phyloP scores from a whole-genome alignment of 2,888 invertebrate genomes.

The Muscina levida region DNA sequence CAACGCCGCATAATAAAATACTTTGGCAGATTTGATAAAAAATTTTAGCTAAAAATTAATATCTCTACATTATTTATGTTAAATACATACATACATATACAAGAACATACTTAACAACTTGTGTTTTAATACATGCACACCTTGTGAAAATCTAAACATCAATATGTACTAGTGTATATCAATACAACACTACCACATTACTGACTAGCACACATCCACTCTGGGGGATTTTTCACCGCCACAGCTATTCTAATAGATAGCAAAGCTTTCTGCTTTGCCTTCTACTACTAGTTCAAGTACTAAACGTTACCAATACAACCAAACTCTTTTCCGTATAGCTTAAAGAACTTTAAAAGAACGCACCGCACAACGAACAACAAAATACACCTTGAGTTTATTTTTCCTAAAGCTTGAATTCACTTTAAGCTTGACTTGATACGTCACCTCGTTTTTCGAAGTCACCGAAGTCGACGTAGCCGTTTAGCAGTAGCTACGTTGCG shows the following conservation, averaged over 20 bases:
- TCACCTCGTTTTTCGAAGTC: constrained; percentile 63
- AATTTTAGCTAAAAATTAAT: too few relatives aligned
- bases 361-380: not conserved
- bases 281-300: constrained; percentile 27
- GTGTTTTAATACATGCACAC: too few relatives aligned
- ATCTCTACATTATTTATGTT: too few relatives aligned
- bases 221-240: too few relatives aligned
- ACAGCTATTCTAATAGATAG: constrained; percentile 5
- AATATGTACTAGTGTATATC: too few relatives aligned
- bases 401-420: constrained; percentile 58
- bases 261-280: constrained; percentile 8
- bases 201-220: not conserved
- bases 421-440: constrained; percentile 60
- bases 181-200: too few relatives aligned
- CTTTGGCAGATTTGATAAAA: too few relatives aligned
- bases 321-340: not conserved
- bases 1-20: too few relatives aligned
- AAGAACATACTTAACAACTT: too few relatives aligned
- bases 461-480: not conserved
- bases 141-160: too few relatives aligned
- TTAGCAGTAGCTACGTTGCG: not conserved
- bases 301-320: not conserved
- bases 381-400: constrained; percentile 54
- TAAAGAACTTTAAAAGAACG: constrained; percentile 22
- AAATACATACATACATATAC: too few relatives aligned